Evolutionary conservation across 2,113 vertebrate genomes (phyloP).

Genomic region (Agelaius phoeniceus): DNA sequence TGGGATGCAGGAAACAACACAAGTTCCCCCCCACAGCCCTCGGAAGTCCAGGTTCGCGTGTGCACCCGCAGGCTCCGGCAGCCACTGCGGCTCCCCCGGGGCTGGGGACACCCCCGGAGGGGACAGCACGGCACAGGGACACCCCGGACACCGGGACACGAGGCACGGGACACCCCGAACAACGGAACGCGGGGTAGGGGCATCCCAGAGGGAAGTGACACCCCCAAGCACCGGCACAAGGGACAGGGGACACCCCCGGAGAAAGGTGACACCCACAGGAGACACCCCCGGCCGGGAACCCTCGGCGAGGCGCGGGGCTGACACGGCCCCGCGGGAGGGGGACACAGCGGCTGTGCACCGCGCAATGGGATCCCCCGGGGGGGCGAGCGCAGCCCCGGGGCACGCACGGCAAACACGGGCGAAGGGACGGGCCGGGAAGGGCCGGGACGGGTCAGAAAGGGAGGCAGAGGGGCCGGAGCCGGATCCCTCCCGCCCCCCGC

Average conservation of each 20-base stretch:
- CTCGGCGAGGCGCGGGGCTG: background rate
- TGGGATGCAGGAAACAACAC: background rate
- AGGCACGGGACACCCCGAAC: background rate
- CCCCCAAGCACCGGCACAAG: no score
- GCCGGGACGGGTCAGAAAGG: background rate
- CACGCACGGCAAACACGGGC: background rate
- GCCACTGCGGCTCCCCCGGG: background rate
- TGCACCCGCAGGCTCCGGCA: background rate
- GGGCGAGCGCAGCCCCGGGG: background rate
- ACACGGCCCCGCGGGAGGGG: background rate
- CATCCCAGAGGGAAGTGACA: background rate
- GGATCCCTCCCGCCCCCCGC: background rate
- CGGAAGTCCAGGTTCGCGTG: background rate
- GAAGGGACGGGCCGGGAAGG: background rate
- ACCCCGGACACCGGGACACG: no score
- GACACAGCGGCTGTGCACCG: background rate
- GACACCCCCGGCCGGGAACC: background rate
- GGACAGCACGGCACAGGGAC: background rate
- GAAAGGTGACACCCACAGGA: background rate
- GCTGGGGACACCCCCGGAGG: background rate
- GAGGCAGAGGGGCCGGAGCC: background rate
- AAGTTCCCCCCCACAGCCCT: background rate
- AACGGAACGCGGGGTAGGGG: background rate
- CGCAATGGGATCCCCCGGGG: background rate
- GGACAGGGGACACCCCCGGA: background rate